Percentiles rank a stretch among this genome's conserved stretches.
Evolutionary conservation across 2,888 invertebrate species (phyloP).

Genomic region (Pedicia rivosa): DNA sequence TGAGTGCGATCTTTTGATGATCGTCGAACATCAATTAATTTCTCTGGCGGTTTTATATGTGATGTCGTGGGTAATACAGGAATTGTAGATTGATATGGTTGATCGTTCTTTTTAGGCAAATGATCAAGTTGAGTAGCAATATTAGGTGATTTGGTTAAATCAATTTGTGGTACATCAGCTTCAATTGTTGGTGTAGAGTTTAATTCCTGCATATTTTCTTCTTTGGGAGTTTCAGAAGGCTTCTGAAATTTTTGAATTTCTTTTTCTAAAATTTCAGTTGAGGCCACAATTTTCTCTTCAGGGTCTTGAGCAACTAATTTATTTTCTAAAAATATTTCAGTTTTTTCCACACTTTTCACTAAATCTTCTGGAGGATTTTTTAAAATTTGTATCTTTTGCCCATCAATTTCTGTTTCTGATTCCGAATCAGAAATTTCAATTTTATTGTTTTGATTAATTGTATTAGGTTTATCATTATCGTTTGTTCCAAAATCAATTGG

Average conservation of each 20-base stretch:
- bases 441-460: slow-evolving; percentile 13
- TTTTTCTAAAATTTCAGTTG: no score
- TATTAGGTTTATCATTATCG: slow-evolving; percentile 14
- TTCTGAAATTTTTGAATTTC: no score
- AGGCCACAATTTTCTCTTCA: slow-evolving; percentile 23
- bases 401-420: slow-evolving; percentile 31
- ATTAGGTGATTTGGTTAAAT: slow-evolving; percentile 7
- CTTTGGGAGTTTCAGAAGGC: no score
- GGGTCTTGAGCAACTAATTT: slow-evolving; percentile 17
- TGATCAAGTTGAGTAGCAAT: no score
- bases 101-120: no score
- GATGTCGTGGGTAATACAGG: not conserved
- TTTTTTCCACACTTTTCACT: slow-evolving; percentile 32
- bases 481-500: slow-evolving; percentile 33
- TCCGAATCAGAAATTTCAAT: slow-evolving; percentile 24
- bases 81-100: no score
- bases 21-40: not conserved
- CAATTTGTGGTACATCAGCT: slow-evolving; percentile 8
- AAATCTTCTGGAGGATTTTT: not conserved
- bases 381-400: slow-evolving; percentile 30
- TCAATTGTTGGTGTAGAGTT: not conserved
- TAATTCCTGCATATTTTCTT: not conserved
- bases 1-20: slow-evolving; percentile 1
- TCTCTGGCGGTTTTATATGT: not conserved
- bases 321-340: slow-evolving; percentile 17